Evolutionary conservation across 2,113 vertebrate genomes (phyloP).

Genomic region (Chiloscyllium plagiosum): DNA sequence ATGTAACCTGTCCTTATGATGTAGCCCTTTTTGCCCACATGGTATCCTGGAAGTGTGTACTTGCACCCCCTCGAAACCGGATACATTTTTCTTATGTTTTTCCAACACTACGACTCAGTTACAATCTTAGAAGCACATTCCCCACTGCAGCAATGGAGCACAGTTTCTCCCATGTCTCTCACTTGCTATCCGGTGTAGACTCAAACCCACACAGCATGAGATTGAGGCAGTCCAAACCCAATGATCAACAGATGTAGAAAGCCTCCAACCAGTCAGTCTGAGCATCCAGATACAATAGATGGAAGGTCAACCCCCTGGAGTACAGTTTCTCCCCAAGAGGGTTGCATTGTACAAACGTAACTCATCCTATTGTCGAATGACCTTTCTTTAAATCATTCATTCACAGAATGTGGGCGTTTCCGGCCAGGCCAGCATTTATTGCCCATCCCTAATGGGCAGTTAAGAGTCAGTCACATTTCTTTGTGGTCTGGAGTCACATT

Average conservation of each 20-base stretch:
- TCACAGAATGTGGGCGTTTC: background rate
- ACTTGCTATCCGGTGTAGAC: background rate
- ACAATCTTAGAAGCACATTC: background rate
- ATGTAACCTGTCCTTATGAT: background rate
- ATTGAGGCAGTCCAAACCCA: background rate
- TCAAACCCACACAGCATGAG: background rate
- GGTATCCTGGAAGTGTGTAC: background rate
- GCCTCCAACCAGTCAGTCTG: background rate
- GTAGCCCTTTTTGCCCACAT: no score
- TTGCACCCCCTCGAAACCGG: background rate
- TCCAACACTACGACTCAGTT: background rate
- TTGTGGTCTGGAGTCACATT: no score
- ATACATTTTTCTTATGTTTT: background rate
- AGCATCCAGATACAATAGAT: background rate
- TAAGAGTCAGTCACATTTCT: no score
- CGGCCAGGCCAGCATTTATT: no score
- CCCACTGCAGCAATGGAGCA: background rate
- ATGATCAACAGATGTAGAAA: background rate
- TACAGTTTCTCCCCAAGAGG: background rate
- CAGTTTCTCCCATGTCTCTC: background rate
- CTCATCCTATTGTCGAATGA: background rate
- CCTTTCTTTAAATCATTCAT: background rate
- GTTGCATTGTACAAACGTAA: background rate
- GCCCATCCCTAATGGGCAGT: no score
- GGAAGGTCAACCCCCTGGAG: background rate